These are phyloP conservation scores for Aelia acuminata DNA, from an alignment of 2,888 invertebrate genomes.

Conservation along the genomic window DNA sequence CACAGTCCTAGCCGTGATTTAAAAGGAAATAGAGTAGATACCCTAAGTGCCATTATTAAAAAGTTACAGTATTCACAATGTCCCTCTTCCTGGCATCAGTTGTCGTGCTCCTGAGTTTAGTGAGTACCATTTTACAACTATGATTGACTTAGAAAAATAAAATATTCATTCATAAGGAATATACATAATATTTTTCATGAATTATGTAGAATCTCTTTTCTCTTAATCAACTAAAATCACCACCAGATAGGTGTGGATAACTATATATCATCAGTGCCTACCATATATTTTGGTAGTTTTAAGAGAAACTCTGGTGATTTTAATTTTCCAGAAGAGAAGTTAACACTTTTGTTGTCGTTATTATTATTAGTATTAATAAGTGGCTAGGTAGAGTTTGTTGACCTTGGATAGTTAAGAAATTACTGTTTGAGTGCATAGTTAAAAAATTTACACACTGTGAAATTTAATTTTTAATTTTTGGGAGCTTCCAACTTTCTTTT, in stretches of 20 bases:
- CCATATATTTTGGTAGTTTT: not conserved
- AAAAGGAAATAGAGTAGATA: not conserved
- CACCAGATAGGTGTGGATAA: not conserved
- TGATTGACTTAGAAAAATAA: not conserved
- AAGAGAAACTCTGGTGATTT: not conserved
- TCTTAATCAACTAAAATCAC: not conserved
- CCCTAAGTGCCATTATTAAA: not conserved
- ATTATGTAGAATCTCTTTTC: not conserved
- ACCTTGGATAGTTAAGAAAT: too few relatives aligned
- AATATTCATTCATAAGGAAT: not conserved
- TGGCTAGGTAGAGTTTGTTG: too few relatives aligned
- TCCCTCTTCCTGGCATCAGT: not conserved
- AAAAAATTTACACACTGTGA: too few relatives aligned
- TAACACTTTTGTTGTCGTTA: not conserved
- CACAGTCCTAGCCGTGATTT: not conserved
- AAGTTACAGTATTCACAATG: not conserved
- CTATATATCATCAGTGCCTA: too few relatives aligned
- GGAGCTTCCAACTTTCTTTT: too few relatives aligned
- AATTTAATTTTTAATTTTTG: too few relatives aligned
- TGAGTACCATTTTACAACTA: not conserved
- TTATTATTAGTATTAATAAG: not conserved
- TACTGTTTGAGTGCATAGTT: too few relatives aligned
- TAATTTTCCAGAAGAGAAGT: not conserved
- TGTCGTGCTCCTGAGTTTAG: not conserved
- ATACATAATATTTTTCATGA: not conserved